Percentiles rank a stretch among this genome's conserved stretches.
phyloP scores from a whole-genome alignment of 2,888 invertebrate genomes.

The Caenorhabditis sp. region DNA sequence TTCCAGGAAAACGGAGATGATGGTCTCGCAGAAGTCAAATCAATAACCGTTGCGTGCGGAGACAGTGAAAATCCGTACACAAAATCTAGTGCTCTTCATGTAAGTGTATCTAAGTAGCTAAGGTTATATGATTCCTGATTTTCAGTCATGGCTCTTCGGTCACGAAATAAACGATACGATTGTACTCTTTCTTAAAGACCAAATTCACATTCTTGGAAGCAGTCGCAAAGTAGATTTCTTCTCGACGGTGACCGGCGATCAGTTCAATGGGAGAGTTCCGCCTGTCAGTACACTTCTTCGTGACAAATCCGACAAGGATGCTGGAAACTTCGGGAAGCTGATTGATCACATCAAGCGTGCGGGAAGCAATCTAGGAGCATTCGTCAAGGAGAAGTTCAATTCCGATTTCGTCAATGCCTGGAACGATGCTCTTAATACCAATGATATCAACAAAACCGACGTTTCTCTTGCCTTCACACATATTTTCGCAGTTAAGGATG shows the following conservation, averaged over 20 bases:
- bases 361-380: slow-evolving; percentile 91
- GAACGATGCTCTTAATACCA: slow-evolving; percentile 89
- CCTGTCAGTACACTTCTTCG: slow-evolving; percentile 91
- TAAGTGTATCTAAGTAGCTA: slow-evolving; percentile 81
- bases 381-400: slow-evolving; percentile 94
- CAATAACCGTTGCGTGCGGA: slow-evolving; percentile 93
- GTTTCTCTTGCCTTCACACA: slow-evolving; percentile 91
- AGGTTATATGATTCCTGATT: slow-evolving; percentile 56
- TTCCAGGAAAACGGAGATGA: slow-evolving; percentile 82
- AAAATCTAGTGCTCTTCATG: slow-evolving; percentile 96
- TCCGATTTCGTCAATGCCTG: slow-evolving; percentile 95
- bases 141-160: slow-evolving; percentile 95
- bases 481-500: slow-evolving; percentile 95
- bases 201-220: slow-evolving; percentile 93
- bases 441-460: slow-evolving; percentile 90
- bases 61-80: slow-evolving; percentile 96
- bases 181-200: slow-evolving; percentile 91
- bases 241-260: slow-evolving; percentile 91
- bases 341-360: slow-evolving; percentile 92
- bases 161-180: slow-evolving; percentile 97
- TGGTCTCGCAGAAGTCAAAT: slow-evolving; percentile 89
- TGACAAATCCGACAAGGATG: slow-evolving; percentile 94
- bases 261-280: slow-evolving; percentile 88
- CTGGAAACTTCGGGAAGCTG: slow-evolving; percentile 88
- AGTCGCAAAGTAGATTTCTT: slow-evolving; percentile 98